Conservation (phyloP, 2,888 invertebrate species). For the Pycnomerus fuliginosus region DNA sequence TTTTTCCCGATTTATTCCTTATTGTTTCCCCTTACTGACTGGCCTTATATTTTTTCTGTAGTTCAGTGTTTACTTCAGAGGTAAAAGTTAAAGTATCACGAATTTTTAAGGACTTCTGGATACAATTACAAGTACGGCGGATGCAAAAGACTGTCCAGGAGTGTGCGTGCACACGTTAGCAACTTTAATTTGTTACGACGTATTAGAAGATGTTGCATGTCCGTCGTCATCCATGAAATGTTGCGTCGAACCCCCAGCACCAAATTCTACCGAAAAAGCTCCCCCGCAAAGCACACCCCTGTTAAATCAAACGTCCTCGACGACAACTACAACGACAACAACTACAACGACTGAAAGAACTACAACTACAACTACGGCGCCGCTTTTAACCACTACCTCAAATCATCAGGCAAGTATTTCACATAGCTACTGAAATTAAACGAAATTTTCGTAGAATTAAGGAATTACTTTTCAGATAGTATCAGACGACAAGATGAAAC, state of each 20-base stretch:
- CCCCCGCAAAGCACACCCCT: slow-evolving; percentile 30
- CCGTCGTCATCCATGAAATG: slow-evolving; percentile 81
- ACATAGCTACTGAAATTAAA: too few species aligned
- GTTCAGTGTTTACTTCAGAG: too few species aligned
- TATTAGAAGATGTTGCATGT: slow-evolving; percentile 78
- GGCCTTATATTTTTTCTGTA: too few species aligned
- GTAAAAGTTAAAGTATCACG: too few species aligned
- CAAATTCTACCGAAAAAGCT: slow-evolving; percentile 52
- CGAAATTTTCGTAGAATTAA: not conserved
- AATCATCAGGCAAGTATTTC: slow-evolving; percentile 32
- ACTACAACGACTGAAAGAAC: slow-evolving; percentile 35
- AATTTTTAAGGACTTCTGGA: slow-evolving; percentile 77
- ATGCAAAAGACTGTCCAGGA: slow-evolving; percentile 85
- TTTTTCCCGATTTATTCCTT: too few species aligned
- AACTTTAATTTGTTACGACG: slow-evolving; percentile 82
- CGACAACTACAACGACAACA: slow-evolving; percentile 41
- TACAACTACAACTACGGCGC: slow-evolving; percentile 21
- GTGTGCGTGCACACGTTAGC: slow-evolving; percentile 85
- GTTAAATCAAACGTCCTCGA: slow-evolving; percentile 44
- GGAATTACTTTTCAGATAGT: slow-evolving; percentile 32
- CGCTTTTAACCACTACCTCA: slow-evolving; percentile 28
- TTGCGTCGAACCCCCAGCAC: slow-evolving; percentile 74
- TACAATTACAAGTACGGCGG: slow-evolving; percentile 80
- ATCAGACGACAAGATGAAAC: slow-evolving; percentile 27
- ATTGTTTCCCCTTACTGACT: too few species aligned